A percentile compares a stretch with the other conserved stretches of the same genome.
Conservation (phyloP, 1,140 invertebrate species). For the Drosophila pandora region DNA sequence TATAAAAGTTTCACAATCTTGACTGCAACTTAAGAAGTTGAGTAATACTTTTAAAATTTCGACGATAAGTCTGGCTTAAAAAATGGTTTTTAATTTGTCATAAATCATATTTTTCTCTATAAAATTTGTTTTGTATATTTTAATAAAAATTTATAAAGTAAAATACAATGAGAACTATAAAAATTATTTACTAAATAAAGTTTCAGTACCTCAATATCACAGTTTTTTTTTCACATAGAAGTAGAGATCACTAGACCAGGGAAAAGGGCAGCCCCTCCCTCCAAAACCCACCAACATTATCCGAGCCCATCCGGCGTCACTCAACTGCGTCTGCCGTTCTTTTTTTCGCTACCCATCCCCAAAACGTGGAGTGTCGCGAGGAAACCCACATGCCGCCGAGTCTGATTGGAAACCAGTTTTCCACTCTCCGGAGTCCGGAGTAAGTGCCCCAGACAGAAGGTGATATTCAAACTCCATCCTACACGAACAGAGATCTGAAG, state of each 20-base stretch:
- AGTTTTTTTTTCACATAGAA: background rate
- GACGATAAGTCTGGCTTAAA: background rate
- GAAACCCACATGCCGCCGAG: conserved; percentile 69
- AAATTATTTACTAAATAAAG: too few relatives aligned
- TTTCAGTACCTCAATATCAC: background rate
- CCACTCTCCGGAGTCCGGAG: conserved; percentile 30
- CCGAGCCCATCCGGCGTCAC: conserved; percentile 72
- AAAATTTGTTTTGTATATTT: too few relatives aligned
- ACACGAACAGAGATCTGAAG: conserved; percentile 9
- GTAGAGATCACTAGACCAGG: background rate
- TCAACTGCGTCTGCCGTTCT: conserved; percentile 47
- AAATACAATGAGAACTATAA: too few relatives aligned
- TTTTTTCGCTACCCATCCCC: conserved; percentile 36
- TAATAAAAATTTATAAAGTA: too few relatives aligned
- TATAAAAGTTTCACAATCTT: background rate
- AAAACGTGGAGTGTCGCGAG: conserved; percentile 28
- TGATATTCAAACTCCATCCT: conserved; percentile 25
- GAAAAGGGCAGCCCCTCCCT: background rate
- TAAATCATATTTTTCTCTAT: too few relatives aligned
- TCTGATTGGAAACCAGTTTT: conserved; percentile 74
- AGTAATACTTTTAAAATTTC: background rate
- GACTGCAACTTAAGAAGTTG: background rate
- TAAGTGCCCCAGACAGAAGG: conserved; percentile 21
- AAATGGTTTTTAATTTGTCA: background rate
- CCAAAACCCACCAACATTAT: conserved; percentile 13